A percentile compares a stretch with the other conserved stretches of the same genome.
Conservation (phyloP, 2,113 vertebrate species). For the Dicerorhinus sumatrensis region DNA sequence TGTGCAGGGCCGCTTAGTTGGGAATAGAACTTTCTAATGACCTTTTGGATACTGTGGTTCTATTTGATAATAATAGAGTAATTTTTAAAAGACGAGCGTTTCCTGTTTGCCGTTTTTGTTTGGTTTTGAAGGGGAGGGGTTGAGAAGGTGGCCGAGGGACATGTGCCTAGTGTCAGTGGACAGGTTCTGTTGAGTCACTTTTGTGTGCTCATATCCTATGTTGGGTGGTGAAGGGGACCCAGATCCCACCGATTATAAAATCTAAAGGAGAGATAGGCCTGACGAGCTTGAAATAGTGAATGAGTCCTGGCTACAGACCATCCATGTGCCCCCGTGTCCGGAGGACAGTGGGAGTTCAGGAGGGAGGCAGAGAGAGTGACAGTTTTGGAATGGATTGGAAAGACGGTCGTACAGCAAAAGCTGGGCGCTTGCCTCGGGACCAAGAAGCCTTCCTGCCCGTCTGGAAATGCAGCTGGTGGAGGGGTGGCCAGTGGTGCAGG, state of each 20-base stretch:
- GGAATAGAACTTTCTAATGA: conserved; percentile 79
- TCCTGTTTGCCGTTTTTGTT: conserved; percentile 82
- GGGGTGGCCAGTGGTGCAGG: accelerated
- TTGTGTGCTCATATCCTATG: background rate
- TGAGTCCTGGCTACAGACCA: background rate
- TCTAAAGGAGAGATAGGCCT: background rate
- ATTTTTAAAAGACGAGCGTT: conserved; percentile 84
- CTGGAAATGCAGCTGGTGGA: background rate
- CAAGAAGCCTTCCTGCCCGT: background rate
- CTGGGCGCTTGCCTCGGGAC: background rate
- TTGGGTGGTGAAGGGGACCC: background rate
- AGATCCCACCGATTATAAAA: background rate
- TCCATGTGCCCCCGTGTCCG: accelerated
- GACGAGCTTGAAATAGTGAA: background rate
- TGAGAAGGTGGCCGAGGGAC: background rate
- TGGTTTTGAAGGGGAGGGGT: conserved; percentile 69
- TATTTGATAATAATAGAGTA: conserved; percentile 86
- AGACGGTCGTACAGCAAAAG: background rate
- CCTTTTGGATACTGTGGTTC: conserved; percentile 85
- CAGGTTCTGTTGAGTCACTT: background rate
- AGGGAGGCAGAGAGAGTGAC: background rate
- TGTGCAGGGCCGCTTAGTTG: conserved; percentile 62
- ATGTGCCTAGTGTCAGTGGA: background rate
- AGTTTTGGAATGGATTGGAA: background rate
- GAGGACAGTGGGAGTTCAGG: background rate